Percentiles rank a stretch among this genome's conserved stretches.
These are phyloP conservation scores for Brachyhypopomus occidentalis DNA, from an alignment of 2,113 vertebrate genomes.

Conservation along the genomic window DNA sequence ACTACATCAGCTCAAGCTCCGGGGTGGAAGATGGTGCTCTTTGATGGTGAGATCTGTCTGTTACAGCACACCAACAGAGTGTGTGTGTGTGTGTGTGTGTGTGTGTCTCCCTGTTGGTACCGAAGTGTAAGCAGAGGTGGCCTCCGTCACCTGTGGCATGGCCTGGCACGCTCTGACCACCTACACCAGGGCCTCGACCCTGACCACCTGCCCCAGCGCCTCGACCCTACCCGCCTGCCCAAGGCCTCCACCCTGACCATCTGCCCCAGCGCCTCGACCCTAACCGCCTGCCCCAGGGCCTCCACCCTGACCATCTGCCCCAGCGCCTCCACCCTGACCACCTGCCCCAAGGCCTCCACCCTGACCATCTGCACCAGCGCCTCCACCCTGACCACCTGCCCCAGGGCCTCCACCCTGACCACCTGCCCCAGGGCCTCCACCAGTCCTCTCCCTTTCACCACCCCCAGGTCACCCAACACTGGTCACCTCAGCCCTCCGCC, in stretches of 20 bases:
- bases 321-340: too few relatives aligned
- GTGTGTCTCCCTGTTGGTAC: constrained; percentile 6
- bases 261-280: too few relatives aligned
- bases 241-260: too few relatives aligned
- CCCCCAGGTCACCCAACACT: constrained; percentile 1
- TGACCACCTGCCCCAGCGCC: neutral
- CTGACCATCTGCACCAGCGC: too few relatives aligned
- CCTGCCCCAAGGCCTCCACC: too few relatives aligned
- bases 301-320: too few relatives aligned
- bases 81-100: neutral
- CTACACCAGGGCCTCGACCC: too few relatives aligned
- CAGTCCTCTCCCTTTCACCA: constrained; percentile 47
- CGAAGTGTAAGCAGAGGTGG: neutral
- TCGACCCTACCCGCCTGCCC: too few relatives aligned
- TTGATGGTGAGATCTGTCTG: constrained; percentile 39
- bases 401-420: too few relatives aligned
- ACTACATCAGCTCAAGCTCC: constrained; percentile 20
- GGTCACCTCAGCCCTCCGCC: neutral
- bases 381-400: too few relatives aligned
- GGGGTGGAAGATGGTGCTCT: neutral
- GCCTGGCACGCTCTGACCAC: neutral
- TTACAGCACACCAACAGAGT: constrained; percentile 22
- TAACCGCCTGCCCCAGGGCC: too few relatives aligned
- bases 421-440: neutral
- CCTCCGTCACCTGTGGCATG: neutral